Conservation (phyloP, 2,113 vertebrate genomes). For the Microtus ochrogaster region DNA sequence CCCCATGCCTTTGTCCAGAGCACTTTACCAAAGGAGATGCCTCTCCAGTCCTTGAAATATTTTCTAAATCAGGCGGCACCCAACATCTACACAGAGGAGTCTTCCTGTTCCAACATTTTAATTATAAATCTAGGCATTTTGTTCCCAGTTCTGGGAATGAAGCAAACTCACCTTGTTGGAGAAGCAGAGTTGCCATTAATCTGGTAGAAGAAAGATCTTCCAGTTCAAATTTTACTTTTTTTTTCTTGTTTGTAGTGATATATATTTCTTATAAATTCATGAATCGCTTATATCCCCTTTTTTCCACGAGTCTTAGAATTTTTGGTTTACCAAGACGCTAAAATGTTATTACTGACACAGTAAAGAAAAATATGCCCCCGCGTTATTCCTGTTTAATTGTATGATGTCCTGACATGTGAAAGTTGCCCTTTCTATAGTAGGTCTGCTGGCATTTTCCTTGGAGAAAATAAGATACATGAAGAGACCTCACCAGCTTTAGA, state of each 20-base stretch:
- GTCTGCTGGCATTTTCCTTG: neutral
- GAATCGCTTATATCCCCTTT: neutral
- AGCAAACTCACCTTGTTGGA: conserved; percentile 18
- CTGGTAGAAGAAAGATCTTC: conserved; percentile 62
- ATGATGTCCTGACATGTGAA: neutral
- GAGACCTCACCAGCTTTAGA: neutral
- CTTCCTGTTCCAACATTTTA: neutral
- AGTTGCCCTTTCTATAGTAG: neutral
- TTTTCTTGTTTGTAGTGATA: neutral
- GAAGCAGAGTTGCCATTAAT: conserved; percentile 53
- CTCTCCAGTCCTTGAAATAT: neutral
- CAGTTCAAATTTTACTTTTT: neutral
- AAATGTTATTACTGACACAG: neutral
- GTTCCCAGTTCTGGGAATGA: neutral
- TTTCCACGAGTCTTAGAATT: neutral
- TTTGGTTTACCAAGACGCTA: neutral
- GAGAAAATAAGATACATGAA: neutral
- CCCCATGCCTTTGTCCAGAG: neutral
- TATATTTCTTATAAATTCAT: neutral
- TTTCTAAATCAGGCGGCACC: neutral
- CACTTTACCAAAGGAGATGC: neutral
- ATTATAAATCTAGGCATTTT: conserved; percentile 58
- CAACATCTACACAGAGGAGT: neutral
- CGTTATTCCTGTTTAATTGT: conserved; percentile 15
- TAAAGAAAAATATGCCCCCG: neutral